phyloP scores from a whole-genome alignment of 2,113 vertebrate species.

The Polypterus senegalus region DNA sequence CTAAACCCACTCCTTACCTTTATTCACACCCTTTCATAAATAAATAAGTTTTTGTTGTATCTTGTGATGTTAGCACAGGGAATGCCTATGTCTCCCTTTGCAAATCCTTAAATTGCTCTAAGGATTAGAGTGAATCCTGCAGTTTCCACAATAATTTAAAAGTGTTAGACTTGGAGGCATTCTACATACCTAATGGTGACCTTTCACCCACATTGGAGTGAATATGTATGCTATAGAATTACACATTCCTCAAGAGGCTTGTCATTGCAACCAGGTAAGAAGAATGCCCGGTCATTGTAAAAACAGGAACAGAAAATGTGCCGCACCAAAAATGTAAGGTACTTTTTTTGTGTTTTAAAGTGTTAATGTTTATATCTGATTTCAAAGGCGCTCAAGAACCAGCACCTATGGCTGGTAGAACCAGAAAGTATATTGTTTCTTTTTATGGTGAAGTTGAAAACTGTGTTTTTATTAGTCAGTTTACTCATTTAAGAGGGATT shows the following conservation, averaged over 20 bases:
- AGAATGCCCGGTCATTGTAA: constrained; percentile 14
- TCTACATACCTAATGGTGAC: constrained; percentile 46
- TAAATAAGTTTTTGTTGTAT: too few relatives aligned
- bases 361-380: too few relatives aligned
- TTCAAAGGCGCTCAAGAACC: too few relatives aligned
- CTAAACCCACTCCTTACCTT: too few relatives aligned
- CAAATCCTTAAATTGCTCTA: constrained; percentile 24
- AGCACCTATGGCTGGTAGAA: too few relatives aligned
- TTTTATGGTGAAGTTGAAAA: too few relatives aligned
- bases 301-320: constrained; percentile 6
- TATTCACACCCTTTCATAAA: too few relatives aligned
- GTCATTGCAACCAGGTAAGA: constrained; percentile 23
- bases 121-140: constrained; percentile 24
- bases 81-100: constrained; percentile 17
- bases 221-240: constrained; percentile 13
- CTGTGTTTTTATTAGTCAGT: too few relatives aligned
- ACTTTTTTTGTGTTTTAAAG: too few relatives aligned
- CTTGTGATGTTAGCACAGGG: constrained; percentile 7
- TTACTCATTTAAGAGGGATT: too few relatives aligned
- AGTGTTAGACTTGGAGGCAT: constrained; percentile 53
- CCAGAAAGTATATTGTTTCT: too few relatives aligned
- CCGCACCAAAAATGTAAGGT: background rate
- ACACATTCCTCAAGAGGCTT: constrained; percentile 25
- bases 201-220: constrained; percentile 49
- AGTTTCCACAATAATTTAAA: constrained; percentile 22